These are phyloP conservation scores for Pseudomyrmex pallidus DNA, from an alignment of 1,140 invertebrate genomes.

Conservation along the genomic window DNA sequence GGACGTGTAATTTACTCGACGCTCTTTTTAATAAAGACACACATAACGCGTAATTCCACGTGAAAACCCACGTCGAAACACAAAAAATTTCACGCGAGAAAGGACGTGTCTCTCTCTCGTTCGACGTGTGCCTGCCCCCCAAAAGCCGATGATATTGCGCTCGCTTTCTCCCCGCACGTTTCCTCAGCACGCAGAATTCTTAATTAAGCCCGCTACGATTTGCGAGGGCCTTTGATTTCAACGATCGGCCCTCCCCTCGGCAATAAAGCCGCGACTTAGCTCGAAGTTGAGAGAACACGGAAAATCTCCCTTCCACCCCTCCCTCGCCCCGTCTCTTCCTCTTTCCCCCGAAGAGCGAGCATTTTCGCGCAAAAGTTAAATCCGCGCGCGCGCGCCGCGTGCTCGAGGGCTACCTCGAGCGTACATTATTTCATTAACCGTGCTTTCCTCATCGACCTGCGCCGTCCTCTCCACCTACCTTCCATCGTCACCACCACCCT, in stretches of 20 bases:
- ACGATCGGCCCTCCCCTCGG: slow-evolving; percentile 61
- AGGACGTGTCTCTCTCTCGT: not conserved
- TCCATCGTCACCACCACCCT: slow-evolving; percentile 48
- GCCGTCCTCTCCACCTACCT: slow-evolving; percentile 22
- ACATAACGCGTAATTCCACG: slow-evolving; percentile 7
- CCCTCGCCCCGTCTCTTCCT: not conserved
- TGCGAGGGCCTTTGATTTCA: slow-evolving; percentile 67
- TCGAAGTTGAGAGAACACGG: slow-evolving; percentile 49
- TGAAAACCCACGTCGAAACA: slow-evolving; percentile 19
- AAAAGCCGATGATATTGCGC: slow-evolving; percentile 37
- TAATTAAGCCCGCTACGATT: slow-evolving; percentile 61
- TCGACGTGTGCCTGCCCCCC: not conserved
- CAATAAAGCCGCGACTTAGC: slow-evolving; percentile 56
- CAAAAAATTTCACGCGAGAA: slow-evolving; percentile 43
- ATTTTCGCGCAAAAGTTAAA: slow-evolving; percentile 73
- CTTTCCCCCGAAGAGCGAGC: slow-evolving; percentile 51
- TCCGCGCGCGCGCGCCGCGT: slow-evolving; percentile 60
- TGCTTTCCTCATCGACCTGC: slow-evolving; percentile 65
- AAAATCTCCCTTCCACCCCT: not conserved
- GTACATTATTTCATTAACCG: slow-evolving; percentile 77
- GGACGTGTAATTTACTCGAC: slow-evolving; percentile 18
- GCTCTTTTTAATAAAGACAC: slow-evolving; percentile 12
- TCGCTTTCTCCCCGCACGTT: not conserved
- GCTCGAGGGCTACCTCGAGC: slow-evolving; percentile 71
- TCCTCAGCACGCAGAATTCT: slow-evolving; percentile 49